Conservation (phyloP, 1,140 invertebrate species). For the Procambarus virginalis region DNA sequence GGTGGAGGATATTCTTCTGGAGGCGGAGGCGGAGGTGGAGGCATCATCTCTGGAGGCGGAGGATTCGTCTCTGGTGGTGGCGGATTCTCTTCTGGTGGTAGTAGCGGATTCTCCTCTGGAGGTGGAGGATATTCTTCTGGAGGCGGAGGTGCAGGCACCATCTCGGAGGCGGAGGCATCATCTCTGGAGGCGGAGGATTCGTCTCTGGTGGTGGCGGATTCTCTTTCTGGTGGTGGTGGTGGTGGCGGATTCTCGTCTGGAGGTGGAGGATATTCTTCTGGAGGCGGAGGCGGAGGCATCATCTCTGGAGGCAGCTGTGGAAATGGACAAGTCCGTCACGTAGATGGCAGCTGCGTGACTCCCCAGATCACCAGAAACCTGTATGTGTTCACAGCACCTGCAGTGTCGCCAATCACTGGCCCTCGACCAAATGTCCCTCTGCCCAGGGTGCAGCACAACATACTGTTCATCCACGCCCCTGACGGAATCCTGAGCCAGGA, state of each 20-base stretch:
- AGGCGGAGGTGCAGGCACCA: background rate
- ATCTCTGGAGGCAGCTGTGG: slow-evolving; percentile 43
- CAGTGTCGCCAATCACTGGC: slow-evolving; percentile 16
- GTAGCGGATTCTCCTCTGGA: background rate
- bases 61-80: background rate
- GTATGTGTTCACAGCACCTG: slow-evolving; percentile 59
- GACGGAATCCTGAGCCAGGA: slow-evolving; percentile 15
- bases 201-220: background rate
- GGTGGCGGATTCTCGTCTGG: slow-evolving; percentile 2
- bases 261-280: background rate
- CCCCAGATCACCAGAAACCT: slow-evolving; percentile 57
- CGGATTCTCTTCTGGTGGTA: background rate
- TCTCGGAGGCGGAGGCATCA: background rate
- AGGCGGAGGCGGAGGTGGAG: slow-evolving; percentile 28
- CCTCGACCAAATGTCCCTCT: slow-evolving; percentile 54
- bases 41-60: background rate
- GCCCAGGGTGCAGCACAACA: slow-evolving; percentile 62
- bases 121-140: background rate
- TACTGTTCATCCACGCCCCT: slow-evolving; percentile 64
- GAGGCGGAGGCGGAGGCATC: background rate
- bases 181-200: slow-evolving; percentile 30
- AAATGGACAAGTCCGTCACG: slow-evolving; percentile 48
- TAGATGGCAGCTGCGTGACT: slow-evolving; percentile 60
- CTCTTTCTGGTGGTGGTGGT: too few species aligned
- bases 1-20: background rate